These are phyloP conservation scores for Bambusicola thoracicus DNA, from an alignment of 2,113 vertebrate species.

Conservation along the genomic window DNA sequence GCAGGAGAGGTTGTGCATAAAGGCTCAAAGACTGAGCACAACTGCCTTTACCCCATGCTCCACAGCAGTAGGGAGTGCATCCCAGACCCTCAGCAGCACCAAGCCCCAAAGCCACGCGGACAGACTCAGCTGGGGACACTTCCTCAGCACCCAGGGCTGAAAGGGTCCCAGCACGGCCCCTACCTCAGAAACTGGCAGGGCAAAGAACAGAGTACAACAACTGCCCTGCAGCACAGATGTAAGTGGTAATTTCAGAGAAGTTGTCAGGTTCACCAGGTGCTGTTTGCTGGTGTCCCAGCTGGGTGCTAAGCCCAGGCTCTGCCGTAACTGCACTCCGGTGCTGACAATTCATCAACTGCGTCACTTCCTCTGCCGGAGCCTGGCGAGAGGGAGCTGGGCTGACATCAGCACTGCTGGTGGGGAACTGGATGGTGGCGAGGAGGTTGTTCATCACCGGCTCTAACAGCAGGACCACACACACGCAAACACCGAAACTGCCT, in stretches of 20 bases:
- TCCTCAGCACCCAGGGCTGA: neutral
- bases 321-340: rapidly evolving
- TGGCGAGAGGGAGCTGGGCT: neutral
- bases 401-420: rapidly evolving
- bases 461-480: neutral
- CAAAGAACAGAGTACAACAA: neutral
- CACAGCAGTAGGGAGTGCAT: rapidly evolving
- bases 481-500: neutral
- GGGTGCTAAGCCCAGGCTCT: neutral
- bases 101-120: neutral
- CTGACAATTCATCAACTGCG: rapidly evolving
- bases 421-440: neutral
- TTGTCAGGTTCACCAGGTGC: neutral
- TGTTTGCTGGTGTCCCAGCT: neutral
- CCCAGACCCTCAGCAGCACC: neutral
- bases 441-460: neutral
- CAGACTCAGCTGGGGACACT: rapidly evolving
- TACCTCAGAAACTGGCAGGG: neutral
- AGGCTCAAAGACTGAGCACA: no score
- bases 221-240: neutral
- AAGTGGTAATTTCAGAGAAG: neutral
- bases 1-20: rapidly evolving
- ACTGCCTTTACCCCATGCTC: neutral
- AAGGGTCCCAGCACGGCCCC: neutral
- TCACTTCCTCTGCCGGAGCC: neutral